Percentiles rank a stretch among this genome's conserved stretches.
Conservation (phyloP, 2,113 vertebrate species). For the Tapirus terrestris region DNA sequence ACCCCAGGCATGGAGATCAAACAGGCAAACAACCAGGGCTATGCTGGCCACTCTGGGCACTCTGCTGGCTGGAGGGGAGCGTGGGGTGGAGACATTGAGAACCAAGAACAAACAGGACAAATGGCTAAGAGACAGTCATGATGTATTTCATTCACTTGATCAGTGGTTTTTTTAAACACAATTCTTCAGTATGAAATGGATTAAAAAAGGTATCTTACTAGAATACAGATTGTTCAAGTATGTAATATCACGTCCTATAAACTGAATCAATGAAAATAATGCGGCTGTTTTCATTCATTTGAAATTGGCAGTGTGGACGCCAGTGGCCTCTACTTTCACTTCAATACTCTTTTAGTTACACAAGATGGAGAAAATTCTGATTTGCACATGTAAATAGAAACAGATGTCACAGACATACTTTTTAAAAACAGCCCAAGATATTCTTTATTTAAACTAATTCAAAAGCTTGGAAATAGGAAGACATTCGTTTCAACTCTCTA, state of each 20-base stretch:
- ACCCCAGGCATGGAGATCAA: not conserved
- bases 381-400: not conserved
- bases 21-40: not conserved
- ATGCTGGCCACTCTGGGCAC: not conserved
- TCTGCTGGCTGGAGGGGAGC: not conserved
- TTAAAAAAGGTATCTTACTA: not conserved
- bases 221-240: not conserved
- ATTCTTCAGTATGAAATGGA: not conserved
- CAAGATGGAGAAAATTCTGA: not conserved
- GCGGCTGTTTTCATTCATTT: not conserved
- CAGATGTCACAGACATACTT: not conserved
- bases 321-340: not conserved
- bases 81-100: accelerated
- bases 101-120: not conserved
- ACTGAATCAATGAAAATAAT: accelerated
- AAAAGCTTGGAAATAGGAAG: not conserved
- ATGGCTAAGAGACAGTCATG: not conserved
- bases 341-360: not conserved
- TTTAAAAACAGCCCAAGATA: not conserved
- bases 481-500: not conserved
- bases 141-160: too few species aligned
- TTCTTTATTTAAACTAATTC: not conserved
- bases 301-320: not conserved
- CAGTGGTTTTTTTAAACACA: not conserved
- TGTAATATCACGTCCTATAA: not conserved